Percentiles rank a stretch among this genome's conserved stretches.
phyloP scores from a whole-genome alignment of 2,113 vertebrate species.

The Donacobius atricapilla region DNA sequence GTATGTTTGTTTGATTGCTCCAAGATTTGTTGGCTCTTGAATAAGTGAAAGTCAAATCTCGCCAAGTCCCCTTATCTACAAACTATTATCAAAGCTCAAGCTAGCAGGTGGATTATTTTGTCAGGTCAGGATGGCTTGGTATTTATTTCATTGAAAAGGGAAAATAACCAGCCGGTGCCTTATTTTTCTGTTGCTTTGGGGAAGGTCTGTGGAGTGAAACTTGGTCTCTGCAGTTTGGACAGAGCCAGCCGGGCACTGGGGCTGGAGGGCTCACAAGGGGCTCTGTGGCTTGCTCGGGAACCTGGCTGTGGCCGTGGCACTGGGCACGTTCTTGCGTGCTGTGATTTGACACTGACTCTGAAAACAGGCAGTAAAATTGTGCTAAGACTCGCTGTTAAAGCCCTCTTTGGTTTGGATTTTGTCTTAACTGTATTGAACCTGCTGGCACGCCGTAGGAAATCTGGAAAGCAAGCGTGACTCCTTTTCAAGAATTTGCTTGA shows the following conservation, averaged over 20 bases:
- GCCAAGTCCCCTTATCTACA: not conserved
- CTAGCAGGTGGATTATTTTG: not conserved
- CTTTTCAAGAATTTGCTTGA: not conserved
- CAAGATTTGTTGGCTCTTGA: not conserved
- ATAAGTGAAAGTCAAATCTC: not conserved
- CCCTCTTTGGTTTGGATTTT: not conserved
- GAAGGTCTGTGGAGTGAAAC: not conserved
- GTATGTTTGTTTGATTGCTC: not conserved
- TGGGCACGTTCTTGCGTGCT: fast-evolving
- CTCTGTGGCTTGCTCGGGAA: fast-evolving
- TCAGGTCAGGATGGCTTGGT: not conserved
- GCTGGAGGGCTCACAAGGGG: not conserved
- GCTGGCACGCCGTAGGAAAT: not conserved
- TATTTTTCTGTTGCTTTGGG: not conserved
- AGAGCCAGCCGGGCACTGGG: not conserved
- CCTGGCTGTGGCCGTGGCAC: fast-evolving
- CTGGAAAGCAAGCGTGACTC: not conserved
- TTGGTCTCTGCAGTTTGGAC: not conserved
- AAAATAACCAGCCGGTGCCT: not conserved
- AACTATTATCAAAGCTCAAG: not conserved
- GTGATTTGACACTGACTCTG: not conserved
- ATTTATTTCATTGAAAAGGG: not conserved
- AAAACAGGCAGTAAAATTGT: not conserved
- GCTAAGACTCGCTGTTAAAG: not conserved
- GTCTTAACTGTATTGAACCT: not conserved